Conservation (phyloP, 2,888 invertebrate species). For the Agonopterix arenella region DNA sequence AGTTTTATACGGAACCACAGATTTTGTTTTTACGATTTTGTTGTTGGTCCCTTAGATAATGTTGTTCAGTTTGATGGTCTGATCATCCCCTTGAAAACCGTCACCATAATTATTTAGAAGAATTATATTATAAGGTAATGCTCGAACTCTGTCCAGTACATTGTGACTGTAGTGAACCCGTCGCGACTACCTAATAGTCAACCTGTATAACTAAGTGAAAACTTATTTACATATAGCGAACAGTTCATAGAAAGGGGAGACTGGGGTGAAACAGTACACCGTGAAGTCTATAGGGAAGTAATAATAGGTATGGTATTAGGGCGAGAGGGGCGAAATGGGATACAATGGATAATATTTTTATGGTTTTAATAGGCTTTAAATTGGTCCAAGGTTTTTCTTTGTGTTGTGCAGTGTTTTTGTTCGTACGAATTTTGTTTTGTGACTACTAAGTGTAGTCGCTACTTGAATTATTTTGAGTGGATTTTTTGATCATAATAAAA, state of each 20-base stretch:
- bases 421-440: background rate
- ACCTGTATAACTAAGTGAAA: constrained; percentile 5
- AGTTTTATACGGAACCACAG: too few species aligned
- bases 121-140: too few species aligned
- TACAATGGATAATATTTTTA: constrained; percentile 24
- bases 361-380: constrained; percentile 8
- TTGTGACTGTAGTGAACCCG: too few species aligned
- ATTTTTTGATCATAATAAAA: too few species aligned
- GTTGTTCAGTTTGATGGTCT: too few species aligned
- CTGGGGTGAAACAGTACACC: constrained; percentile 17
- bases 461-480: too few species aligned
- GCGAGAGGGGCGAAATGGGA: constrained; percentile 28
- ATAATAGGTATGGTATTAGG: constrained; percentile 31
- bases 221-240: constrained; percentile 20
- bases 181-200: background rate
- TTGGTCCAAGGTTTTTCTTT: constrained; percentile 1
- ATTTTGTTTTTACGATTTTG: too few species aligned
- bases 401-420: background rate
- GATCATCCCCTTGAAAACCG: too few species aligned
- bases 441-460: background rate
- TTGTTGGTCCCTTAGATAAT: too few species aligned
- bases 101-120: too few species aligned
- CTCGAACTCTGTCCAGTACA: too few species aligned
- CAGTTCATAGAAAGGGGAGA: constrained; percentile 7
- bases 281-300: constrained; percentile 30